These are phyloP conservation scores for Epicauta chinensis DNA, from an alignment of 1,140 invertebrate genomes.

Conservation along the genomic window DNA sequence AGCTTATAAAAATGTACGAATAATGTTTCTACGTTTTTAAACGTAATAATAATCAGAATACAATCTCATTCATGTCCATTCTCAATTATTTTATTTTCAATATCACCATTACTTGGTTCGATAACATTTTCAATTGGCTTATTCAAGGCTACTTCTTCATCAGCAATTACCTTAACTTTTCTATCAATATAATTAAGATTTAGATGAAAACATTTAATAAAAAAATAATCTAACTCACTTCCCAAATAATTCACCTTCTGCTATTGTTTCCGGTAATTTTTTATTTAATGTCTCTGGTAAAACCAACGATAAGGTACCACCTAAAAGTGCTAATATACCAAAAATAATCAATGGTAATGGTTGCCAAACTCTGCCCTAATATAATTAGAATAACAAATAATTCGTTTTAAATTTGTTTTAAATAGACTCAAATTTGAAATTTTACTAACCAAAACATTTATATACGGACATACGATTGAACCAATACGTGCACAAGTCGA, in stretches of 20 bases:
- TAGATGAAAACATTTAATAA: neutral
- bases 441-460: constrained; percentile 54
- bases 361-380: constrained; percentile 51
- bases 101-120: too few relatives aligned
- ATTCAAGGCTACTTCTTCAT: constrained; percentile 5
- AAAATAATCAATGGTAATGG: constrained; percentile 68
- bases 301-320: constrained; percentile 59
- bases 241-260: constrained; percentile 66
- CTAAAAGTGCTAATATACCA: constrained; percentile 56
- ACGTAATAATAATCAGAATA: too few relatives aligned
- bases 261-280: constrained; percentile 67
- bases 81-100: too few relatives aligned
- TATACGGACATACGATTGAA: constrained; percentile 67
- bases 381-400: constrained; percentile 10
- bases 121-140: too few relatives aligned
- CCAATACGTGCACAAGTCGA: constrained; percentile 73
- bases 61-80: too few relatives aligned
- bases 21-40: too few relatives aligned
- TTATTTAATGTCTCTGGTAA: constrained; percentile 72
- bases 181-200: too few relatives aligned
- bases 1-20: too few relatives aligned
- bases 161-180: neutral
- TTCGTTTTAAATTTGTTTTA: neutral
- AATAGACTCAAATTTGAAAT: too few relatives aligned
- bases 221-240: constrained; percentile 37